Conservation (phyloP, 2,888 invertebrate genomes). For the Taphrorychus bicolor region DNA sequence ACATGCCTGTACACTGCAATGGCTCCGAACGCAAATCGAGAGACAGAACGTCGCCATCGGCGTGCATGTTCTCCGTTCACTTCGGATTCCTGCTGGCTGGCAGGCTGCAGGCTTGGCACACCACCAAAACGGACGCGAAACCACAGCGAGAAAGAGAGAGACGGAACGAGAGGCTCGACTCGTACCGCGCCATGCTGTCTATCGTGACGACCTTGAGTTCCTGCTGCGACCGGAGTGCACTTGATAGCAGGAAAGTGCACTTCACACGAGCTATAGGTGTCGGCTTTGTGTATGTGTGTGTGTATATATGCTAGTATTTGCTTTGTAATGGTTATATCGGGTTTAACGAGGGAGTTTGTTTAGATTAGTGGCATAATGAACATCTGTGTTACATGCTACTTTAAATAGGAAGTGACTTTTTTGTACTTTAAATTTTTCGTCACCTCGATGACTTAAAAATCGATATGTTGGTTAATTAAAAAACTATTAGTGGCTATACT, state of each 20-base stretch:
- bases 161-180: constrained; percentile 27
- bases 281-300: background rate
- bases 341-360: background rate
- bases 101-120: constrained; percentile 25
- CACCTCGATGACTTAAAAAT: too few species aligned
- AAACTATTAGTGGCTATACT: too few species aligned
- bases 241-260: constrained; percentile 21
- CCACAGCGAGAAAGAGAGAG: background rate
- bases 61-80: constrained; percentile 4
- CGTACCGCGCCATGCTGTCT: constrained; percentile 39
- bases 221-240: constrained; percentile 15
- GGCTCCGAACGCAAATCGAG: background rate
- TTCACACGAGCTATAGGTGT: background rate
- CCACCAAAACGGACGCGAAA: background rate
- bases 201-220: constrained; percentile 37
- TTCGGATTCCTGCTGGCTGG: constrained; percentile 10
- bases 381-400: background rate
- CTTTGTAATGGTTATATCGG: background rate
- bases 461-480: too few species aligned
- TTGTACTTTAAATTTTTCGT: background rate
- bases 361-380: background rate
- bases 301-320: background rate
- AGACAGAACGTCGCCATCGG: constrained; percentile 4
- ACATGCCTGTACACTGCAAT: too few species aligned
- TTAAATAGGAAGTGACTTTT: background rate